Conservation (phyloP, 2,888 invertebrate genomes). For the Congeria kusceri region DNA sequence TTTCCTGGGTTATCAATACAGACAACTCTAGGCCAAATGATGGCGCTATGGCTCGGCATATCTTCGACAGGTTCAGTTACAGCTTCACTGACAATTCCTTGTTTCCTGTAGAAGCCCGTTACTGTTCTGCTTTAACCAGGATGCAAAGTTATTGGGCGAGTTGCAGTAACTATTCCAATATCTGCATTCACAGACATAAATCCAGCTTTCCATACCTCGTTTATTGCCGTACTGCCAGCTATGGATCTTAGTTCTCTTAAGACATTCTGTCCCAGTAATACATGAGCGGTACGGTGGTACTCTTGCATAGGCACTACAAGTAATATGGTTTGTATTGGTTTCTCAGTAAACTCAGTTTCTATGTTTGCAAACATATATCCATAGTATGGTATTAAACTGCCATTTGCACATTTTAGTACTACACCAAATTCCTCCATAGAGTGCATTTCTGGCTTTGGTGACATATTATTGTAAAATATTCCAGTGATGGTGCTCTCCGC, state of each 20-base stretch:
- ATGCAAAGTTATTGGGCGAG: background rate
- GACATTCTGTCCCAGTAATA: slow-evolving; percentile 19
- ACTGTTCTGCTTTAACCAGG: background rate
- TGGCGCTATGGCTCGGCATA: background rate
- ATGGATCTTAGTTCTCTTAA: background rate
- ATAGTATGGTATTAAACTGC: slow-evolving; percentile 12
- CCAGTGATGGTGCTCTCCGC: too few species aligned
- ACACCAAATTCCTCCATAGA: background rate
- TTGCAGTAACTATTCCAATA: slow-evolving; percentile 26
- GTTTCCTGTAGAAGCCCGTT: background rate
- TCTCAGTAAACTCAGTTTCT: background rate
- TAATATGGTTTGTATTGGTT: background rate
- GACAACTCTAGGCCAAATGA: too few species aligned
- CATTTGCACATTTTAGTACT: slow-evolving; percentile 9
- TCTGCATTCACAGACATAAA: background rate
- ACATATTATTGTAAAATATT: background rate
- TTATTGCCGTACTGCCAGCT: background rate
- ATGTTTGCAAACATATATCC: slow-evolving; percentile 13
- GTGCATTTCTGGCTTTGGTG: background rate
- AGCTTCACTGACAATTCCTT: background rate
- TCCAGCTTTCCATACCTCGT: slow-evolving; percentile 10
- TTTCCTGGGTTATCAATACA: too few species aligned
- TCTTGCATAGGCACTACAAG: slow-evolving; percentile 11
- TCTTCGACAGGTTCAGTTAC: background rate
- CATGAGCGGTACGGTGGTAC: background rate